These are phyloP conservation scores for Hipposideros larvatus DNA, from an alignment of 2,797 vertebrate species.

Conservation along the genomic window DNA sequence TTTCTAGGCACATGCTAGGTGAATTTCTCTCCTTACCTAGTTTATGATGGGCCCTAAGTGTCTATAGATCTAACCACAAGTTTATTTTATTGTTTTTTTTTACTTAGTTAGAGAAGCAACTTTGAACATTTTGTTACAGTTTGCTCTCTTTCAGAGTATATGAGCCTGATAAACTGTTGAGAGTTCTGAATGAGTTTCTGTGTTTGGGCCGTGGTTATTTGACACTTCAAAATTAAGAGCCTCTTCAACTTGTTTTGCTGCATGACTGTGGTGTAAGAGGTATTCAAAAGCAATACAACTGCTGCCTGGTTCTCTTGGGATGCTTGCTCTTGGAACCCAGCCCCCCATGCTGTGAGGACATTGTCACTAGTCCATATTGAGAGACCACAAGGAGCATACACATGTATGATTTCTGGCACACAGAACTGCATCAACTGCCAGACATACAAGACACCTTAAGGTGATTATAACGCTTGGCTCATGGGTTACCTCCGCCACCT, in stretches of 20 bases:
- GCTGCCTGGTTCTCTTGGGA: background rate
- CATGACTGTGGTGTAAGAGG: background rate
- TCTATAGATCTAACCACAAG: background rate
- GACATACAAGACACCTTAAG: background rate
- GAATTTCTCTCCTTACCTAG: background rate
- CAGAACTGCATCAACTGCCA: background rate
- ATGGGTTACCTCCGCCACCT: background rate
- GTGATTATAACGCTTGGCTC: background rate
- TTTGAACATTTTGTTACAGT: background rate
- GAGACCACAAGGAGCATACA: background rate
- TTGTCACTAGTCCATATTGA: too few species aligned
- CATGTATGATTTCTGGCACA: background rate
- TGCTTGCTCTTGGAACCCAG: background rate
- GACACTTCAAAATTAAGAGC: background rate
- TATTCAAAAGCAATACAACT: background rate
- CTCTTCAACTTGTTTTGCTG: background rate
- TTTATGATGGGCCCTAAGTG: background rate
- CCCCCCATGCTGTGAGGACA: background rate
- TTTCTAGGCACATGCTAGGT: background rate
- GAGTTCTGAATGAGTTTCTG: background rate
- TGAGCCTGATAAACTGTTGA: background rate
- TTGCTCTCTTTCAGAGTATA: background rate
- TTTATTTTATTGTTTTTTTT: background rate
- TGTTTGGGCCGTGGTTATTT: background rate
- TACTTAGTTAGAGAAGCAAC: constrained; percentile 4